Percentiles rank a stretch among this genome's conserved stretches.
Evolutionary conservation across 2,888 invertebrate species (phyloP).

Genomic region (Andrena minutula): DNA sequence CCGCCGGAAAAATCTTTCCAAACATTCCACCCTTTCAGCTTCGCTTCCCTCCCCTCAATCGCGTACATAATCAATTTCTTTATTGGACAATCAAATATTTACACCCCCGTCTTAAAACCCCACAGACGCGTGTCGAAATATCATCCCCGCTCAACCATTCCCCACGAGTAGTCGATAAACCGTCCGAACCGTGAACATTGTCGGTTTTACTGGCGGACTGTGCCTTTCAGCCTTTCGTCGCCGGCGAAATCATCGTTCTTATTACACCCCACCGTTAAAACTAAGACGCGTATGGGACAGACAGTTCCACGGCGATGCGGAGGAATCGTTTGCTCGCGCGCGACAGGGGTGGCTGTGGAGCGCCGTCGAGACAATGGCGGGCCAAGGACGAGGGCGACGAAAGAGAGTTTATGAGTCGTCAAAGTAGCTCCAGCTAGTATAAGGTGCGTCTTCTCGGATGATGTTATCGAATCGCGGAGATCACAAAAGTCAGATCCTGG

Average conservation of each 20-base stretch:
- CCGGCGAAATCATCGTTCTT: neutral
- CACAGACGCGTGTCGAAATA: neutral
- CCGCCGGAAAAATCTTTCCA: conserved; percentile 4
- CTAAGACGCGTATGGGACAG: neutral
- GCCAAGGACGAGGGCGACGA: conserved; percentile 35
- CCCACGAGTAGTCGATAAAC: neutral
- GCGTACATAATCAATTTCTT: conserved; percentile 17
- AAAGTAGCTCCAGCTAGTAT: conserved; percentile 54
- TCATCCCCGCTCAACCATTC: neutral
- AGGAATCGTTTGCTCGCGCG: neutral
- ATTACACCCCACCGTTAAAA: neutral
- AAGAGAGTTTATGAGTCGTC: conserved; percentile 73
- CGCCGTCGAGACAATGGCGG: conserved; percentile 60
- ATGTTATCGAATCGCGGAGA: conserved; percentile 54
- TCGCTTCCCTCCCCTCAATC: neutral
- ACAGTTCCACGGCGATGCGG: neutral
- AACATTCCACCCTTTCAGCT: conserved; percentile 11
- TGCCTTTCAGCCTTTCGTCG: neutral
- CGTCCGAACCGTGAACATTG: too few species aligned
- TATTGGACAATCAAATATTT: conserved; percentile 12
- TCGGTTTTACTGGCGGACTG: neutral
- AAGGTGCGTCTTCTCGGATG: conserved; percentile 24
- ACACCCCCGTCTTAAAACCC: neutral
- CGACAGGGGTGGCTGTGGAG: neutral
- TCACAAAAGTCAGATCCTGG: conserved; percentile 24